Evolutionary conservation across 2,113 vertebrate genomes (phyloP).

Genomic region (Mola mola): DNA sequence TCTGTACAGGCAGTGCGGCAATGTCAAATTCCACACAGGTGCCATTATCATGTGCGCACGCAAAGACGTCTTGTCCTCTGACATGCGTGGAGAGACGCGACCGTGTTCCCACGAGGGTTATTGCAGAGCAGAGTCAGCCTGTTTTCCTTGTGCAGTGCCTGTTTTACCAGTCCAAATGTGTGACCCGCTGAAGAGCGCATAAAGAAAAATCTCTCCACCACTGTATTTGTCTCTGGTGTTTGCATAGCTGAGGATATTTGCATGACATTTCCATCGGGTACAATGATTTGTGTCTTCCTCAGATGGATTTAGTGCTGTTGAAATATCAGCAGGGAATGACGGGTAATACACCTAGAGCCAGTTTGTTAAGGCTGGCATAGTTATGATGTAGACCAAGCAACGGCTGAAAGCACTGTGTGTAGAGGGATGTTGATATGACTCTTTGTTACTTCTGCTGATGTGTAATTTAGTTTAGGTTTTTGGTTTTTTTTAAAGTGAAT

Average conservation of each 20-base stretch:
- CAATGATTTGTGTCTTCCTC: background rate
- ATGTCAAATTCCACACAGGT: background rate
- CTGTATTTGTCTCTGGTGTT: background rate
- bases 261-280: background rate
- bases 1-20: too few relatives aligned
- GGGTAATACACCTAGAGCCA: background rate
- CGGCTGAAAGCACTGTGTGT: background rate
- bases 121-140: background rate
- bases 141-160: background rate
- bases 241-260: background rate
- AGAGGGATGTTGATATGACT: background rate
- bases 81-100: too few relatives aligned
- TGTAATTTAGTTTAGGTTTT: too few relatives aligned
- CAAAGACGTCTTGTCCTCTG: too few relatives aligned
- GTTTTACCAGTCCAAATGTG: too few relatives aligned
- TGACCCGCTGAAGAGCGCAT: background rate
- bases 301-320: background rate
- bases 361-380: background rate
- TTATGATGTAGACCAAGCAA: background rate
- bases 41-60: background rate
- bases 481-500: too few relatives aligned
- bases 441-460: background rate
- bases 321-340: background rate
- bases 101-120: background rate
- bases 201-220: background rate